Evolutionary conservation across 2,888 invertebrate genomes (phyloP).

Genomic region (Nomada ferruginata): DNA sequence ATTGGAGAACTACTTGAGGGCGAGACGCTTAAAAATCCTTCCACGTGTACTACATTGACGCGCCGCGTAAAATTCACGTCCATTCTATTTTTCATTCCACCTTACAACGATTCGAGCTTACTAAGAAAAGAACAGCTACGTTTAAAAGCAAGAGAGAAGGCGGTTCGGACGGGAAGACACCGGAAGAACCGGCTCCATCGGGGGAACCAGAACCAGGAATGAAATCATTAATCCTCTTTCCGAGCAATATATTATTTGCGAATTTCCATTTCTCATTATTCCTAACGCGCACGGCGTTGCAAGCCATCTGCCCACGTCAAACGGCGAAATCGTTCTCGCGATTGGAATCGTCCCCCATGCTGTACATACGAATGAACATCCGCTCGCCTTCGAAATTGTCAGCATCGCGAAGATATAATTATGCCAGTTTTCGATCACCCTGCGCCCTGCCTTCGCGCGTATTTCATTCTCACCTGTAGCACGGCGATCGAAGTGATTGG

Average conservation of each 20-base stretch:
- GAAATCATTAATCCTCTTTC: conserved; percentile 68
- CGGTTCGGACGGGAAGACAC: conserved; percentile 24
- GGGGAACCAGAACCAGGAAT: conserved; percentile 48
- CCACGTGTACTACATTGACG: background rate
- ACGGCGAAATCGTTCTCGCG: conserved; percentile 32
- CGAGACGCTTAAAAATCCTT: background rate
- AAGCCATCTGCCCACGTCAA: conserved; percentile 32
- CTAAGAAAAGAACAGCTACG: conserved; percentile 9
- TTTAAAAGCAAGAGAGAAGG: conserved; percentile 5
- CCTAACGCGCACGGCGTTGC: conserved; percentile 26
- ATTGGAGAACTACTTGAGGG: background rate
- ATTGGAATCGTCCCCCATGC: conserved; percentile 5
- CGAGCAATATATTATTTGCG: conserved; percentile 58
- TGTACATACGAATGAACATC: background rate
- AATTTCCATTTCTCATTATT: conserved; percentile 66
- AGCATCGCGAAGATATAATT: conserved; percentile 8
- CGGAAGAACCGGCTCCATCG: conserved; percentile 60
- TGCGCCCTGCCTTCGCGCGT: too few species aligned
- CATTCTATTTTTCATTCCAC: background rate
- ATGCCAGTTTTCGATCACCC: background rate
- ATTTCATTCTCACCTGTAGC: too few species aligned
- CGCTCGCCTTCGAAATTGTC: conserved; percentile 15
- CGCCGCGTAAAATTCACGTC: background rate
- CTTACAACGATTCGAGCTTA: background rate
- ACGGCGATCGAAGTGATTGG: too few species aligned